Base-by-base conservation (phyloP, 2,888 invertebrate species). In the Cosmorhoe ocellata region DNA sequence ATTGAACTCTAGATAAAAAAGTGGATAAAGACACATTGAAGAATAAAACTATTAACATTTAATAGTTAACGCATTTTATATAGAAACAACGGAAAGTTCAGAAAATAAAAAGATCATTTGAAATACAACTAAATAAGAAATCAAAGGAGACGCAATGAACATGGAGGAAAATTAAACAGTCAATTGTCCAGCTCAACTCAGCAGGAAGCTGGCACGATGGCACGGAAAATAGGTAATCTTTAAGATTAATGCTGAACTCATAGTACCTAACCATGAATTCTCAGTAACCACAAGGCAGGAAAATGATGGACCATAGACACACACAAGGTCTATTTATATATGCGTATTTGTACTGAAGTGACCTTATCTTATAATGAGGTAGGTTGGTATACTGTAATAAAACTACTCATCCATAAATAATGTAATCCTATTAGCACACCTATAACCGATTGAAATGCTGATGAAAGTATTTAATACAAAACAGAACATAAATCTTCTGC, bases 271-370 rank as follows among this genome's bases (percentile, higher is more conserved):
- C 31, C 27, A 44, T 38, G 28, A 37, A 43, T 47, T n/a, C n/a
- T n/a, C n/a, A n/a, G 14, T 30, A 47, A 56, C 50, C 45, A 41
- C 56, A 56, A 45, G 42, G 9, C 51, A 59, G 34, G 47, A 52
- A 42, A 59, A 45, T 11, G n/a, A 47, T 52, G 28, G 39, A 33
- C 38, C 9, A 22, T 43, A 44, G 24, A 37, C 14, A 43, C 36
- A 37, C 14, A 43, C 36, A 52, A 41, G 51, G 38, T 22, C 22
- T 57, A 45, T 27, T 26, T 12, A 12, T 33, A 18, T 37, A 26
- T 33, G 13, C 34, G 10, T 31, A 13, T 33, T 31, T 11, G 12
- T 36, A 14, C 28, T 34, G 13, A 48, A 41, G 18, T 46, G 39
- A 52, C 40, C 40, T 39, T 38, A 43, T 47, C 26, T 12, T n/a